A percentile compares a stretch with the other conserved stretches of the same genome.
Evolutionary conservation across 2,113 vertebrate species (phyloP).

Genomic region (Echinops telfairi): DNA sequence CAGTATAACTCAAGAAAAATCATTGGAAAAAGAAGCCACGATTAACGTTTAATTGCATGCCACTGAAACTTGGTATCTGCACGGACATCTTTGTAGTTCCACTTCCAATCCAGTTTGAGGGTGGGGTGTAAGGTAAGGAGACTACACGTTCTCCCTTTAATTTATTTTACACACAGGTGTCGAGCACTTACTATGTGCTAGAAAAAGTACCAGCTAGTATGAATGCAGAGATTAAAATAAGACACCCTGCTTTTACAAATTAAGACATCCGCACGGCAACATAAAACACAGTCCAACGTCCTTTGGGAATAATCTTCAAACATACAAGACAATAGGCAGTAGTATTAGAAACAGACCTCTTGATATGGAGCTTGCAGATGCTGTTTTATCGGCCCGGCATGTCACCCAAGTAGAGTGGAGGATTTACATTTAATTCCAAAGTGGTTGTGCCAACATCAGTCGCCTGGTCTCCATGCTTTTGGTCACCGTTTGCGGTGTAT

Average conservation of each 20-base stretch:
- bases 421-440: constrained; percentile 71
- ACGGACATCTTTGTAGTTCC: neutral
- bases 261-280: constrained; percentile 26
- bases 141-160: neutral
- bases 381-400: constrained; percentile 63
- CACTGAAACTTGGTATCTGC: neutral
- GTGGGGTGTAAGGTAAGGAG: neutral
- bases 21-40: constrained; percentile 18
- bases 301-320: constrained; percentile 51
- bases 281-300: neutral
- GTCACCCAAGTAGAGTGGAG: neutral
- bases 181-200: constrained; percentile 41
- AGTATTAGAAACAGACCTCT: constrained; percentile 58
- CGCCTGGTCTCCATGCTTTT: constrained; percentile 38
- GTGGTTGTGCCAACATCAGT: neutral
- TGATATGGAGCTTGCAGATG: constrained; percentile 53
- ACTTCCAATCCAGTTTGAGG: constrained; percentile 5
- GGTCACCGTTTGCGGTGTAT: constrained; percentile 63
- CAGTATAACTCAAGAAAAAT: constrained; percentile 25
- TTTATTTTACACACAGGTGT: constrained; percentile 19
- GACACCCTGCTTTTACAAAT: constrained; percentile 33
- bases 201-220: neutral
- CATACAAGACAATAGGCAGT: constrained; percentile 45
- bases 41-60: neutral
- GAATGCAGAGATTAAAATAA: neutral